Base-by-base conservation (phyloP, 2,113 vertebrate genomes). In the Sylvietta virens region DNA sequence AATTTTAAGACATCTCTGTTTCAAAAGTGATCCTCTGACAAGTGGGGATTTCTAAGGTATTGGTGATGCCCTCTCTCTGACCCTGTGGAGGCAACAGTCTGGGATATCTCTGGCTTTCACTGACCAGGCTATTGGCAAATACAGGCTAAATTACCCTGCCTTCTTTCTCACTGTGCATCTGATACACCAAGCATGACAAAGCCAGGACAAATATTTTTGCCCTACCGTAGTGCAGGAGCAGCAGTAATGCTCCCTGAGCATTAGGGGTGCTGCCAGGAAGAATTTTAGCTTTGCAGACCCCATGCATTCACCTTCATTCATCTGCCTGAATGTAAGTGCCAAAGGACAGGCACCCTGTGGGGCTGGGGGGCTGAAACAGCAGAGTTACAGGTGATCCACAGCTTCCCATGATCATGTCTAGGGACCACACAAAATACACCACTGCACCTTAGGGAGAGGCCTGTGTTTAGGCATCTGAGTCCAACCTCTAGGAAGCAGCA, bases 1-100 rank as follows among this genome's bases (percentile, higher is more conserved):
- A 66, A 66, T 74, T 85, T 93, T n/a, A 70, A 91, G 88, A 48
- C 40, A 42, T 48, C 33, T 78, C 44, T 90, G 20, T 90, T 62
- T 94, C 71, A 84, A 23, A 92, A 86, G 27, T 48, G 88, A 81
- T 88, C 44, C n/a, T 69, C 50, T 62, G 42, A 76, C 71, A 90
- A 93, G 39, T 27, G 31, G 33, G 33, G 72, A 84, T 96, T 89
- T 86, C 81, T 86, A 51, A 95, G 44, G 50, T 87, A 95, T 69
- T 94, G 76, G 13, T 0, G 2, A 13, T 62, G 90, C 37, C 62
- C 66, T 69, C 64, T 60, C 48, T 76, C 48, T 82, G 70, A 88
- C 87, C 73, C 80, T 56, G 20, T 47, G 54, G 77, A 94, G 17
- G 56, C 42, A 91, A 10, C 11, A 57, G 56, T 47, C 57, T 83